A percentile compares a stretch with the other conserved stretches of the same genome.
These are phyloP conservation scores for Centropyge bicolor DNA, from an alignment of 2,797 vertebrate species.

Conservation along the genomic window DNA sequence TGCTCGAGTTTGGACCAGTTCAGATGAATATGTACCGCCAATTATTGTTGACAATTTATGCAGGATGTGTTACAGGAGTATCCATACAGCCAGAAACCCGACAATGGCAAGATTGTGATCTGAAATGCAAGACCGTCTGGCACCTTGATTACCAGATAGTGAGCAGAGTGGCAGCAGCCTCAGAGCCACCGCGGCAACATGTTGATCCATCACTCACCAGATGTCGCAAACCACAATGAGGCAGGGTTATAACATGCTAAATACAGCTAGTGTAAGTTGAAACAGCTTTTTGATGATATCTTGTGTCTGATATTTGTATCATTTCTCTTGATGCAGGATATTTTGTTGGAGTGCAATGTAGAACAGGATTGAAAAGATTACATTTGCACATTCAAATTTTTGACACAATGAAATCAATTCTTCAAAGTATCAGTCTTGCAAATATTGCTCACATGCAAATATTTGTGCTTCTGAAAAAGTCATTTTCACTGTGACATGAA, in stretches of 20 bases:
- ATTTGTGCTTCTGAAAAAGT: neutral
- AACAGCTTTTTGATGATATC: neutral
- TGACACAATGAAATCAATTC: constrained; percentile 4
- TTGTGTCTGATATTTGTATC: neutral
- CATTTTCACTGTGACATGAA: neutral
- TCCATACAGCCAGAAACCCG: neutral
- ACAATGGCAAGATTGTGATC: neutral
- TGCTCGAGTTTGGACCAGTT: neutral
- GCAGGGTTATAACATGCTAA: neutral
- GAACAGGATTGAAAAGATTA: constrained; percentile 1
- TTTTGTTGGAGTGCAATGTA: constrained; percentile 1
- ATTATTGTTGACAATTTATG: constrained; percentile 2
- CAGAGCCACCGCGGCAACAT: neutral
- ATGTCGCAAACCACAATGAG: constrained; percentile 13
- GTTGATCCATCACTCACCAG: constrained; percentile 15
- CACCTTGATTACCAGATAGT: constrained; percentile 4
- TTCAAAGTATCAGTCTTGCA: neutral
- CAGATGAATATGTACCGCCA: neutral
- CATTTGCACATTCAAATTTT: constrained; percentile 5
- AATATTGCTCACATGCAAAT: neutral
- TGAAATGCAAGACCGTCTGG: neutral
- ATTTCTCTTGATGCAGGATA: constrained; percentile 1
- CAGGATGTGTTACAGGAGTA: neutral
- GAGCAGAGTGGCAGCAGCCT: neutral
- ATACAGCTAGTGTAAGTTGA: neutral